Evolutionary conservation across 1,140 invertebrate genomes (phyloP).

Genomic region (Globodera rostochiensis): DNA sequence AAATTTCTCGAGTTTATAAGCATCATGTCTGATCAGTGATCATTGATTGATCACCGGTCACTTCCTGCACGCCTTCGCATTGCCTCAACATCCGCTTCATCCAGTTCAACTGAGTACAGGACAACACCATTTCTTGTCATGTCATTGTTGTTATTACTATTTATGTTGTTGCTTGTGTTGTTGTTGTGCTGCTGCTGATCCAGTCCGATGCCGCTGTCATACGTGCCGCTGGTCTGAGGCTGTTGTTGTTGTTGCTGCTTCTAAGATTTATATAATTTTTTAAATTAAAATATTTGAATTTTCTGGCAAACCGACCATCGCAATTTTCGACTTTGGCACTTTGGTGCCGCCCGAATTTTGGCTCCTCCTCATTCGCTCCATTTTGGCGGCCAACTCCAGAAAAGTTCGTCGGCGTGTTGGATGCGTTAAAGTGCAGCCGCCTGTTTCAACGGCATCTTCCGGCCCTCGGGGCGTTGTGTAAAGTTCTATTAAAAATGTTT

Average conservation of each 20-base stretch:
- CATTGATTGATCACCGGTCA: too few species aligned
- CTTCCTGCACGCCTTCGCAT: slow-evolving; percentile 15
- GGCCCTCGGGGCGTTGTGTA: neutral
- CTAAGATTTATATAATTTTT: neutral
- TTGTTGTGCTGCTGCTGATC: slow-evolving; percentile 11
- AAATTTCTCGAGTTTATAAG: too few species aligned
- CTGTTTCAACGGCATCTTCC: neutral
- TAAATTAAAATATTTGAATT: neutral
- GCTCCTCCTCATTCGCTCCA: neutral
- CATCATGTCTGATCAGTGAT: too few species aligned
- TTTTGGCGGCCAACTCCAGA: slow-evolving; percentile 15
- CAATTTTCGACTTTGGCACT: too few species aligned
- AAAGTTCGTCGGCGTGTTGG: neutral
- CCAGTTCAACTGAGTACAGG: slow-evolving; percentile 19
- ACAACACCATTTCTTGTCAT: neutral
- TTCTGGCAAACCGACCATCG: neutral
- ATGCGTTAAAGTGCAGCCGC: neutral
- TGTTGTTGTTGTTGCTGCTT: neutral
- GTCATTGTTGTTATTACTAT: neutral
- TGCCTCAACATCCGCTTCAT: slow-evolving; percentile 16
- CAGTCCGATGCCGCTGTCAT: slow-evolving; percentile 29
- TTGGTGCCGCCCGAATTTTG: neutral
- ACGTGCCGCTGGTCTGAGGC: neutral
- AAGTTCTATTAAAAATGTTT: neutral
- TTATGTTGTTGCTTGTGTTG: neutral